Evolutionary conservation across 92 coral and sea anemone genomes (phyloP), one percentile per base, ranked within the genome.

Genomic region (Bergia puertoricense): DNA sequence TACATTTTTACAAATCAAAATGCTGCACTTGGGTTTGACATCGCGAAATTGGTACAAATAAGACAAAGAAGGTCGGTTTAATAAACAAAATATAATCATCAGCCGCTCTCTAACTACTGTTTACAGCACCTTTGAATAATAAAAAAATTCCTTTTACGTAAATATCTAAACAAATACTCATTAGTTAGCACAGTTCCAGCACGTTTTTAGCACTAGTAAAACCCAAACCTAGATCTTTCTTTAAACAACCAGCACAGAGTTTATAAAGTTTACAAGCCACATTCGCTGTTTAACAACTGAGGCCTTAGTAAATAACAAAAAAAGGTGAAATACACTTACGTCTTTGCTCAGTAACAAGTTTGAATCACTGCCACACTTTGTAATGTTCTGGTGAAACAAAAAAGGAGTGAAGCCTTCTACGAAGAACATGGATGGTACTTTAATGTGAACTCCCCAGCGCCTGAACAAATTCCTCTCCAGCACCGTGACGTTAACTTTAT

Each of bases 281-380:
- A 72, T 9, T 23, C 6, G 42, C 8, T 72, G 5, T 16, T 72
- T 3, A 72, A 72, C 76, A n/a, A n/a, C 37, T 15, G 10, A 22
- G 20, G 74, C 38, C 74, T 4, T 22, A 22, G 3, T 18, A n/a
- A 66, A 2, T 5, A 46, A 5, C 1, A 54, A 13, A 54, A 54
- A 54, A 10, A 30, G 30, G 30, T 11, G 15, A 54, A 9, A 54
- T 54, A 59, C 1, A 90, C 98, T 90, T 89, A 97, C 99, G 42
- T 91, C 81, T 45, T 83, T 72, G 81, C 88, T 94, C 18, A 97
- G 91, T 36, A 94, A 77, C 80, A 97, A 73, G 77, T 97, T 97
- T 79, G 98, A 96, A 91, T 97, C 98, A 50, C 92, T 92, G 7
- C 93, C 88, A 56, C 99, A 95, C 79, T 80, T 95, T 71, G 98